Base-by-base conservation (phyloP, 2,113 vertebrate species). In the Grammomys dolichurus region DNA sequence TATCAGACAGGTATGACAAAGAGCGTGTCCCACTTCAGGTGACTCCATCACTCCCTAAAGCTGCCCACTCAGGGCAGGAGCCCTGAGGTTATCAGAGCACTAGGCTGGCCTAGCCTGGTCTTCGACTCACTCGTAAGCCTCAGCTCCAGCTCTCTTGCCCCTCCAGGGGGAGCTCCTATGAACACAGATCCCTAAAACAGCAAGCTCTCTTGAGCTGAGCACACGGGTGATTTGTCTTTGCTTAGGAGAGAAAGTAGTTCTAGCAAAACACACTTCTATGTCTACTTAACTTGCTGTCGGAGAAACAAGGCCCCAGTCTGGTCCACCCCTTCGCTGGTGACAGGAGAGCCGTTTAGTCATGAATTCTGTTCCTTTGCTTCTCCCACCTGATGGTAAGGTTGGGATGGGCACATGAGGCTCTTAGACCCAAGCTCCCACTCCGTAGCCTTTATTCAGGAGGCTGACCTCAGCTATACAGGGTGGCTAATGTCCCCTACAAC, bases 161-260 rank as follows among this genome's bases (percentile, higher is more conserved):
- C 2, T 3, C 9, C 1, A 0, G 4, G 28, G 24, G 9, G 0
- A 22, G 20, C 16, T 24, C 31, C 36, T 40, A 19, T 22, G 0
- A 33, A 67, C 76, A 73, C 48, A 67, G 70, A 6, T 4, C 75
- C 51, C 63, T 12, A 7, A 76, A 69, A 46, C 36, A n/a, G 46
- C 48, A 51, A 51, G 48, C 3, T 69, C 3, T 69, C 76, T 43
- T 48, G 1, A 72, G 13, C 48, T n/a, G 54, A 95, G 65, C 6
- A 77, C 72, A 60, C 2, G 84, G 31, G 87, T 78, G 69, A 40
- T 56, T 63, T 58, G 28, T 76, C 89, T 81, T 96, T 40, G 63
- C 90, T 97, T 94, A 82, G 51, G 84, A 96, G 96, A n/a, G 88
- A 82, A 22, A 26, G 56, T 63, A 67, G 96, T 93, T 51, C 89